phyloP scores from a whole-genome alignment of 2,888 invertebrate species.

The Drosophila cognata region DNA sequence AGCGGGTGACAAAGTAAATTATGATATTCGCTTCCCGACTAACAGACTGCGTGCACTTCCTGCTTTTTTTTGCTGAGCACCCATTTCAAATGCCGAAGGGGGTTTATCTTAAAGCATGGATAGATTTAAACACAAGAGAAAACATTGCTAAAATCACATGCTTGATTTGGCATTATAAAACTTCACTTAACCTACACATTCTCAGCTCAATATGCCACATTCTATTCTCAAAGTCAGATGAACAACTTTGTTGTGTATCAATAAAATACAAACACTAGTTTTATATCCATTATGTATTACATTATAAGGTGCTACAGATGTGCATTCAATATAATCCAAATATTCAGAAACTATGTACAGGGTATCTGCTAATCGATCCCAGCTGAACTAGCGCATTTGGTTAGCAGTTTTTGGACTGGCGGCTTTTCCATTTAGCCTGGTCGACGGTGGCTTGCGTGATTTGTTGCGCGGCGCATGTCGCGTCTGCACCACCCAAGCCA shows the following conservation, averaged over 20 bases:
- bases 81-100: neutral
- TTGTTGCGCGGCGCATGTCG: slow-evolving; percentile 70
- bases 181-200: neutral
- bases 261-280: neutral
- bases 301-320: neutral
- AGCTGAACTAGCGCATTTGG: slow-evolving; percentile 12
- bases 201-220: neutral
- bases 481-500: slow-evolving; percentile 22
- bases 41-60: slow-evolving; percentile 81
- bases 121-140: neutral
- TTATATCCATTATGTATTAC: neutral
- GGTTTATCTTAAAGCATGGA: neutral
- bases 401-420: slow-evolving; percentile 42
- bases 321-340: neutral
- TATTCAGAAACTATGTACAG: neutral
- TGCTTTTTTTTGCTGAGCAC: slow-evolving; percentile 18
- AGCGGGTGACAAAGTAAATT: slow-evolving; percentile 82
- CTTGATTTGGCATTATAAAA: neutral
- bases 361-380: slow-evolving; percentile 3
- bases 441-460: slow-evolving; percentile 67
- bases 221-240: neutral
- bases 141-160: neutral
- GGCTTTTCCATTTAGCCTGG: slow-evolving; percentile 71
- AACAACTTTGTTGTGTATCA: neutral
- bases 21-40: slow-evolving; percentile 80